These are phyloP conservation scores for Nycteola revayana DNA, from an alignment of 2,888 invertebrate species.

Conservation along the genomic window DNA sequence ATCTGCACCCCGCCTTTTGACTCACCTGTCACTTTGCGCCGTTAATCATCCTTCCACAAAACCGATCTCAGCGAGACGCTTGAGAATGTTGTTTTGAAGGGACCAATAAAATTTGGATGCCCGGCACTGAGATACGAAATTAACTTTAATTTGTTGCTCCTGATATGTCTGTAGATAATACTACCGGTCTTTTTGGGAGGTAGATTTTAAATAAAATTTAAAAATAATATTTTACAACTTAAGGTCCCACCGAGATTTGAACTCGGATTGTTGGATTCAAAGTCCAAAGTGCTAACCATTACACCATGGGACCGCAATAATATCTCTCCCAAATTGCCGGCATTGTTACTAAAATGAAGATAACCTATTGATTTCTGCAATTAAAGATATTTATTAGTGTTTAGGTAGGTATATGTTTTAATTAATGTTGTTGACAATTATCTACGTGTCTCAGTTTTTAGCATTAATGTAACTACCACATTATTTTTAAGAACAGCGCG, in stretches of 20 bases:
- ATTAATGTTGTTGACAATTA: conserved; percentile 1
- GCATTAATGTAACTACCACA: conserved; percentile 8
- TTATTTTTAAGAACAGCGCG: conserved; percentile 20
- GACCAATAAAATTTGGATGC: conserved; percentile 13
- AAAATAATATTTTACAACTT: too few species aligned
- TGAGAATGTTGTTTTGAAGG: conserved; percentile 38
- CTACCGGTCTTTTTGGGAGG: too few species aligned
- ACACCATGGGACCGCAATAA: conserved; percentile 24
- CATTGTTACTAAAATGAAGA: not conserved
- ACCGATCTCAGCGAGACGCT: conserved; percentile 41
- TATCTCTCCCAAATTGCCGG: not conserved
- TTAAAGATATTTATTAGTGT: too few species aligned
- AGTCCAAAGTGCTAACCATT: conserved; percentile 80
- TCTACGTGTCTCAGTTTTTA: conserved; percentile 10
- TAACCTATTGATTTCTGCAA: not conserved
- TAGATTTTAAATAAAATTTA: too few species aligned
- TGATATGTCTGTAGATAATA: too few species aligned
- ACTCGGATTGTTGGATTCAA: conserved; percentile 72
- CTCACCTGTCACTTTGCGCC: conserved; percentile 48
- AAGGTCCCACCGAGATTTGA: conserved; percentile 68
- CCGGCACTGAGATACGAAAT: conserved; percentile 4
- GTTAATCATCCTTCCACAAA: conserved; percentile 54
- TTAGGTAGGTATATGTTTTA: not conserved
- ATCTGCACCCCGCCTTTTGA: conserved; percentile 39
- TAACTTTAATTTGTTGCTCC: conserved; percentile 9